A percentile compares a stretch with the other conserved stretches of the same genome.
Conservation (phyloP, 2,888 invertebrate species). For the Drosophila longiperda region DNA sequence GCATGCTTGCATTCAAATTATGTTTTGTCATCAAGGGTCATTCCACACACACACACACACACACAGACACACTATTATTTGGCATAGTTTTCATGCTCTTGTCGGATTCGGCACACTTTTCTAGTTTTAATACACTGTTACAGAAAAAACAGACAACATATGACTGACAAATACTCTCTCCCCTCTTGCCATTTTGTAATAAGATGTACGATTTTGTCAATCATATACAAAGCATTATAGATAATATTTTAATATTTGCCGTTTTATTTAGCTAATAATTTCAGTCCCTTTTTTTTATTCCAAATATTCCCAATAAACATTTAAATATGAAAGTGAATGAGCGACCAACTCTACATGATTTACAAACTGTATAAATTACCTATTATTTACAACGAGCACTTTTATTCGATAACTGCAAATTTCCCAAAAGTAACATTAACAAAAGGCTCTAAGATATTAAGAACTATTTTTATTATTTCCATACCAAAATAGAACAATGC, state of each 20-base stretch:
- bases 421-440: not conserved
- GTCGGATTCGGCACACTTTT: conserved; percentile 20
- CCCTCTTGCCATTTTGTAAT: not conserved
- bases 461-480: not conserved
- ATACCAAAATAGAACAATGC: not conserved
- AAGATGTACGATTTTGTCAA: not conserved
- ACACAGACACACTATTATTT: not conserved
- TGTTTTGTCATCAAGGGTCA: conserved; percentile 33
- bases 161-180: not conserved
- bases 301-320: not conserved
- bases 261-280: not conserved
- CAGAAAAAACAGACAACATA: not conserved
- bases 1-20: conserved; percentile 25
- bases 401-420: not conserved
- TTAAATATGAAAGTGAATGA: not conserved
- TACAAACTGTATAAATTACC: not conserved
- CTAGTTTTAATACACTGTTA: conserved; percentile 3
- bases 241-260: not conserved
- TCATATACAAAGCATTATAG: not conserved
- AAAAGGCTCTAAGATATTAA: not conserved
- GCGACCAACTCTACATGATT: not conserved
- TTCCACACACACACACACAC: not conserved
- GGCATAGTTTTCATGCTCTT: conserved; percentile 10
- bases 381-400: not conserved
- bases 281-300: not conserved